Percentiles rank a stretch among this genome's conserved stretches.
These are phyloP conservation scores for Bucorvus abyssinicus DNA, from an alignment of 2,797 vertebrate genomes.

Conservation along the genomic window DNA sequence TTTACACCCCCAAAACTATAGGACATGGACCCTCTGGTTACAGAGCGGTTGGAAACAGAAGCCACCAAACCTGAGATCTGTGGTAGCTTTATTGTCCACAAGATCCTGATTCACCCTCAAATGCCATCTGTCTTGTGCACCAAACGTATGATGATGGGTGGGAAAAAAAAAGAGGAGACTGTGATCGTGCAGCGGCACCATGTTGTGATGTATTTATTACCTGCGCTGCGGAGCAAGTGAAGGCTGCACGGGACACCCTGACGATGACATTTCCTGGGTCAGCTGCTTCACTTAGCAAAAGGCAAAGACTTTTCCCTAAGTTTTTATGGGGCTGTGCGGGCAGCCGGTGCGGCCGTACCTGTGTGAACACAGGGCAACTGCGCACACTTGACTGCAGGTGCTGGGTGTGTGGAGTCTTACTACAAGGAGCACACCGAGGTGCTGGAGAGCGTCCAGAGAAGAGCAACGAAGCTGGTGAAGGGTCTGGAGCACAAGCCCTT, in stretches of 20 bases:
- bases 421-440: too few species aligned
- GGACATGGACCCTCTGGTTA: background rate
- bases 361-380: too few species aligned
- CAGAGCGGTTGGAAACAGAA: background rate
- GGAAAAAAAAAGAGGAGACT: too few species aligned
- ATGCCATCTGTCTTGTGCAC: background rate
- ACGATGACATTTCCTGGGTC: background rate
- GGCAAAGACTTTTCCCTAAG: too few species aligned
- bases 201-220: too few species aligned
- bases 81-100: background rate
- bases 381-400: background rate
- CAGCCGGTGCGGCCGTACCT: rapidly evolving
- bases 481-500: too few species aligned
- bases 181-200: rapidly evolving
- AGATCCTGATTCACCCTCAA: background rate
- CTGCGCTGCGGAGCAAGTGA: rapidly evolving
- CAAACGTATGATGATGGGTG: background rate
- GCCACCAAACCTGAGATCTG: background rate
- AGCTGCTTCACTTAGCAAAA: background rate
- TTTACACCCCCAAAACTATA: background rate
- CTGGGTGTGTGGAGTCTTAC: background rate
- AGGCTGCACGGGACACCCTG: background rate
- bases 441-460: too few species aligned
- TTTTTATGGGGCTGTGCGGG: rapidly evolving
- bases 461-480: too few species aligned